Evolutionary conservation across 2,888 invertebrate genomes (phyloP).

Genomic region (Nomada fucata): DNA sequence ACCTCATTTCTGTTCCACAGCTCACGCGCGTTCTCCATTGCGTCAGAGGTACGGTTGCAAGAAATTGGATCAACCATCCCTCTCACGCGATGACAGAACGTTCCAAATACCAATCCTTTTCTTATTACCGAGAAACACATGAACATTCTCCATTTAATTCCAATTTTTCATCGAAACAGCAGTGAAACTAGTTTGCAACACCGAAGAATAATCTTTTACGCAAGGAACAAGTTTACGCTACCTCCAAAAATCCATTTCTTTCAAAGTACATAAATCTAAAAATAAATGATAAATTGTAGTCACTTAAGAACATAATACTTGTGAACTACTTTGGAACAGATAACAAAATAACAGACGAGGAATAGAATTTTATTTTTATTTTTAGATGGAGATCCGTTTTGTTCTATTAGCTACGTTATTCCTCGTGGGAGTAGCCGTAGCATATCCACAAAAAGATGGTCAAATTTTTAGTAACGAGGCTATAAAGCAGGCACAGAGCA

Average conservation of each 20-base stretch:
- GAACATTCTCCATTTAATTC: slow-evolving; percentile 1
- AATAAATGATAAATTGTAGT: not conserved
- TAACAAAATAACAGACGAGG: not conserved
- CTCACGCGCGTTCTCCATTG: slow-evolving; percentile 17
- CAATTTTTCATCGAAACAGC: not conserved
- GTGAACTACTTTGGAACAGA: not conserved
- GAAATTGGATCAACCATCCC: slow-evolving; percentile 41
- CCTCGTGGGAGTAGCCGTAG: slow-evolving; percentile 81
- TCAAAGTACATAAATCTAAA: not conserved
- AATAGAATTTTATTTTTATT: slow-evolving; percentile 12
- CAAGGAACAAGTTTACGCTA: too few species aligned
- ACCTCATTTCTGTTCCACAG: not conserved
- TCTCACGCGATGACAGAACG: slow-evolving; percentile 29
- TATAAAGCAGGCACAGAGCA: slow-evolving; percentile 94
- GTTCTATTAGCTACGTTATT: slow-evolving; percentile 39
- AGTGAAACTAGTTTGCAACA: too few species aligned
- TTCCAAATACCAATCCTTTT: slow-evolving; percentile 40
- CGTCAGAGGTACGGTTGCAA: slow-evolving; percentile 30
- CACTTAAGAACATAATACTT: not conserved
- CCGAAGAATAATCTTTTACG: too few species aligned
- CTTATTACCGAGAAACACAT: slow-evolving; percentile 32
- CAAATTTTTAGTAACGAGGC: slow-evolving; percentile 94
- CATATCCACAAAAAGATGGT: slow-evolving; percentile 90
- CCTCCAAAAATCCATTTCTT: not conserved
- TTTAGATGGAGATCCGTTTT: slow-evolving; percentile 57